phyloP scores from a whole-genome alignment of 2,113 vertebrate genomes.

The Pontoporia blainvillei region DNA sequence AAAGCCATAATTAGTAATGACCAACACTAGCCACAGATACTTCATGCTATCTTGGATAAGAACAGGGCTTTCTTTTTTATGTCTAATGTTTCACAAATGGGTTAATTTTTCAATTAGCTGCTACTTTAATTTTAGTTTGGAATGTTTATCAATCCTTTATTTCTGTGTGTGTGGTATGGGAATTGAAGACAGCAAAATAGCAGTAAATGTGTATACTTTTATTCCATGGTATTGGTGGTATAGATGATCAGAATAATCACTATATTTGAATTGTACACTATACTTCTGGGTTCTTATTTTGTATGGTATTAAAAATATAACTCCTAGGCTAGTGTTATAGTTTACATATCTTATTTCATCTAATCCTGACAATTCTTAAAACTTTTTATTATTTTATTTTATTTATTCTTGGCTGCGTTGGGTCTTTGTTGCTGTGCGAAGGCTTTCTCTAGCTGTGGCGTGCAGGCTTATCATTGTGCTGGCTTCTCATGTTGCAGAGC shows the following conservation, averaged over 20 bases:
- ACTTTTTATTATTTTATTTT: no score
- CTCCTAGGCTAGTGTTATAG: not conserved
- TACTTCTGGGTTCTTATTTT: not conserved
- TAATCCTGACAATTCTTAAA: not conserved
- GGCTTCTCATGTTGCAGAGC: no score
- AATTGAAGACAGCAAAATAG: not conserved
- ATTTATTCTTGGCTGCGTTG: no score
- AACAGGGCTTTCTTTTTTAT: not conserved
- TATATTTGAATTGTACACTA: slow-evolving; percentile 15
- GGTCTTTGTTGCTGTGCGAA: no score
- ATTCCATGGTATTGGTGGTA: not conserved
- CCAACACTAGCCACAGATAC: not conserved
- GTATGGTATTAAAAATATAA: not conserved
- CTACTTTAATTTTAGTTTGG: not conserved
- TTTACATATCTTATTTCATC: not conserved
- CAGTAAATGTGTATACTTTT: not conserved
- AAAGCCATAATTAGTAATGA: not conserved
- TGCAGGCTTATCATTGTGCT: no score
- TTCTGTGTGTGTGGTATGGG: not conserved
- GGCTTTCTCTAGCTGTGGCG: no score
- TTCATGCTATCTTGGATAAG: not conserved
- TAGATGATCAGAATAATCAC: not conserved
- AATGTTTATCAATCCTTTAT: not conserved
- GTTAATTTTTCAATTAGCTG: not conserved
- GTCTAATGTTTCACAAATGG: not conserved